Evolutionary conservation across 2,113 vertebrate species (phyloP).

Genomic region (Pteronura brasiliensis): DNA sequence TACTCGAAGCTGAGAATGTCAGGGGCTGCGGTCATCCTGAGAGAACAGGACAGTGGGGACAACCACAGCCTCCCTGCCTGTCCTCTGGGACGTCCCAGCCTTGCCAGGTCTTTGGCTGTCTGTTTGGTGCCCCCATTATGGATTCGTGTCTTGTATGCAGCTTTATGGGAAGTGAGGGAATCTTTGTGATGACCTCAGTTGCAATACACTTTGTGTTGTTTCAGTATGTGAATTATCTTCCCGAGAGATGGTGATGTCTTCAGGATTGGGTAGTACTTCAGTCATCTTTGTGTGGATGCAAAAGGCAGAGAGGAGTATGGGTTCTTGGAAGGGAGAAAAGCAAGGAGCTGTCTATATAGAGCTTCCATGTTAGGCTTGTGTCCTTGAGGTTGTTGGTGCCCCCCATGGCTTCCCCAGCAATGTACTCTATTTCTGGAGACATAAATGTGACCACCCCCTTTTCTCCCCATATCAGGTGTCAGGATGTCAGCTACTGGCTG

Average conservation of each 20-base stretch:
- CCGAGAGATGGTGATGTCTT: neutral
- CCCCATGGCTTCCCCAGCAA: neutral
- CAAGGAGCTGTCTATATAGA: neutral
- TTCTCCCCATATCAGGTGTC: neutral
- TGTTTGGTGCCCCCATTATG: too few relatives aligned
- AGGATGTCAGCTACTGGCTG: neutral
- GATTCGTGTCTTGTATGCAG: too few relatives aligned
- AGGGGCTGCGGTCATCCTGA: neutral
- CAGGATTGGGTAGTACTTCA: accelerated
- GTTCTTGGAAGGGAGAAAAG: neutral
- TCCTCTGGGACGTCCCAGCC: neutral
- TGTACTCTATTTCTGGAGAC: neutral
- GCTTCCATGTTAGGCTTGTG: neutral
- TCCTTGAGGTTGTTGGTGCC: neutral
- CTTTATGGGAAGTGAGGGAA: neutral
- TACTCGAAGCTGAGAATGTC: neutral
- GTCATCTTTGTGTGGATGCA: neutral
- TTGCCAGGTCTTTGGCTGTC: neutral
- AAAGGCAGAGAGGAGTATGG: neutral
- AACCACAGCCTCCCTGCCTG: neutral
- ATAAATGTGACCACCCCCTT: neutral
- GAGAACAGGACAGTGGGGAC: neutral
- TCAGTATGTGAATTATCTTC: neutral
- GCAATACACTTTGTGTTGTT: neutral
- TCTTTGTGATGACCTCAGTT: neutral